Base-by-base conservation (phyloP, 2,888 invertebrate species). In the Drosophila borborema region DNA sequence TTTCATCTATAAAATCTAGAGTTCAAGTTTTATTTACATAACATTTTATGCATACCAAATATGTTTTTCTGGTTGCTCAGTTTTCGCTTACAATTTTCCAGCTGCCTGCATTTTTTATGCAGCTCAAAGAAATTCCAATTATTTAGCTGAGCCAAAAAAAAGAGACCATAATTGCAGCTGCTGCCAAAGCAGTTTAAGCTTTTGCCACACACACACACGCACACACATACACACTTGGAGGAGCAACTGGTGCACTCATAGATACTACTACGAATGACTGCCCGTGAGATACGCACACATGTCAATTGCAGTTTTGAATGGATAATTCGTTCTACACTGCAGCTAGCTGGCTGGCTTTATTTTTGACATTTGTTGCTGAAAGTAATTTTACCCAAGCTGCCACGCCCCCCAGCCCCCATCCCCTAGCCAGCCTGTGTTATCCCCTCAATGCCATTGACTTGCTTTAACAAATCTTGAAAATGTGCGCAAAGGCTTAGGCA, bases 401-500 rank as follows among this genome's bases (percentile, higher is more conserved):
- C 48, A 58, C 58, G n/a, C 9, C n/a, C 18, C 18, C 23, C 23
- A 23, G 23, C n/a, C 18, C 14, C n/a, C 4, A 3, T 28, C 14
- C 16, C 12, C 20, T 4, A 43, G 16, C 40, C 28, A 18, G 14
- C 38, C 41, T 18, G 46, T 16, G 23, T 23, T 8, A 14, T 18
- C 10, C 6, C 28, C 40, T 7, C 38, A 16, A 6, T 2, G 64
- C 64, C 74, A 77, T 73, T 77, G 71, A 66, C 55, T 68, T 56
- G 64, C 71, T 59, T 72, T 62, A 64, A 56, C 65, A 71, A 67
- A 68, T 64, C 79, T 71, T 71, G 73, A 68, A 77, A 78, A 74
- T 81, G 67, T 66, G 72, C 74, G 64, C 72, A 69, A 78, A 72
- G 74, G 65, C 85, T 73, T 81, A 70, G 84, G 77, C 81, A 64